Evolutionary conservation across 2,797 vertebrate species (phyloP).

Genomic region (Manis javanica): DNA sequence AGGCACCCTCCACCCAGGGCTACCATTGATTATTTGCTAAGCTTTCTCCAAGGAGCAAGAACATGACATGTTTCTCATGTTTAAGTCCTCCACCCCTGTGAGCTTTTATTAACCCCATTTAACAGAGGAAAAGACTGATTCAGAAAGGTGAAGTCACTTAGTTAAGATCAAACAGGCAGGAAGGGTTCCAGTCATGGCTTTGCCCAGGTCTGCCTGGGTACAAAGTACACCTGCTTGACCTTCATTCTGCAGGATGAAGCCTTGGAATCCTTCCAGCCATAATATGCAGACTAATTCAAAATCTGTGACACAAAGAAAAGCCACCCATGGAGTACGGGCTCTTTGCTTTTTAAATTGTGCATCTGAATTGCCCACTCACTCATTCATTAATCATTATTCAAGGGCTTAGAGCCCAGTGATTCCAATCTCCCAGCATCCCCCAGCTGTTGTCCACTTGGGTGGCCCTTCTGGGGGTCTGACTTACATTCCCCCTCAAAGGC

Average conservation of each 20-base stretch:
- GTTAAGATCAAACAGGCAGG: not conserved
- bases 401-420: not conserved
- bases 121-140: not conserved
- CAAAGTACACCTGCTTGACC: not conserved
- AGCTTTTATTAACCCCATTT: not conserved
- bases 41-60: not conserved
- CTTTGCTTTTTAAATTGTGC: not conserved
- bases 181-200: not conserved
- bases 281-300: not conserved
- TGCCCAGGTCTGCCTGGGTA: not conserved
- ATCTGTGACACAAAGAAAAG: not conserved
- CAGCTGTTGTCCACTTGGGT: not conserved
- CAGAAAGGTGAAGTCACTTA: not conserved
- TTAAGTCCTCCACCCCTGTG: not conserved
- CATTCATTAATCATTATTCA: not conserved
- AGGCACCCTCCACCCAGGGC: not conserved
- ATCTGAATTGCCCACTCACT: not conserved
- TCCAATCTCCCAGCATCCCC: not conserved
- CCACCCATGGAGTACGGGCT: no score
- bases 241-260: fast-evolving
- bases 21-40: not conserved
- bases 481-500: not conserved
- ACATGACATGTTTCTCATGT: not conserved
- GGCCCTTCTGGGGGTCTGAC: not conserved
- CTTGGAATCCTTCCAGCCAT: not conserved